Base-by-base conservation (phyloP, 2,888 invertebrate species). In the Agriopis leucophaearia region DNA sequence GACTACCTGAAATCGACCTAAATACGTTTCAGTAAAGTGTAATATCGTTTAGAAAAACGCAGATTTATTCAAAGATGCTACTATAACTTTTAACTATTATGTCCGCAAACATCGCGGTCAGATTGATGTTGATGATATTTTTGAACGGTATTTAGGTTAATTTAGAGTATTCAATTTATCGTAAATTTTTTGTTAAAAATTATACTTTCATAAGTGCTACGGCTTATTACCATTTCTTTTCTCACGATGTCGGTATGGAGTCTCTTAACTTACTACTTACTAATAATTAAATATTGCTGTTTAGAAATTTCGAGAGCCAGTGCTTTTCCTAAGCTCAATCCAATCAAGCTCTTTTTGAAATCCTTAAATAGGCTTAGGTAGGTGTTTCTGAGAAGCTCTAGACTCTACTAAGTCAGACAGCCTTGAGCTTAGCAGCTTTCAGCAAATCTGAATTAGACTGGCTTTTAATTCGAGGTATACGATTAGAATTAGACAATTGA, bases 31-130 rank as follows among this genome's bases (percentile, higher is more conserved):
- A 54, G 27, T 58, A 58, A 52, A 36, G 58, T 57, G 7, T 1
- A 48, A 38, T 10, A 42, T 62, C 8, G 47, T 10, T 47, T 66
- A 16, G 2, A 38, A 3, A 47, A 52, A 18, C 8, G 7, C 13
- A 16, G 36, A 52, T 52, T 62, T 66, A 61, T 66, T 66, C 61
- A 27, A 61, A 66, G 66, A 57, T 52, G 57, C 50, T 66, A 66
- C 61, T 62, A 66, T 66, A 61, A 66, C 61, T 61, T 62, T 66
- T 62, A 58, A 66, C 66, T 66, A 66, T 62, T 54, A 62, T 66
- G 66, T 66, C 56, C 45, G 56, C 47, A 66, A 66, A 62, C 62
- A 62, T 13, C 47, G 62, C 57, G 62, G 52, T 62, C 66, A 62
- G 62, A 47, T 60, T 56, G 55, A 60, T 38, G 42, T 56, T 57